Conservation (phyloP, 2,797 vertebrate genomes). For the Mormyrops attenuatus region DNA sequence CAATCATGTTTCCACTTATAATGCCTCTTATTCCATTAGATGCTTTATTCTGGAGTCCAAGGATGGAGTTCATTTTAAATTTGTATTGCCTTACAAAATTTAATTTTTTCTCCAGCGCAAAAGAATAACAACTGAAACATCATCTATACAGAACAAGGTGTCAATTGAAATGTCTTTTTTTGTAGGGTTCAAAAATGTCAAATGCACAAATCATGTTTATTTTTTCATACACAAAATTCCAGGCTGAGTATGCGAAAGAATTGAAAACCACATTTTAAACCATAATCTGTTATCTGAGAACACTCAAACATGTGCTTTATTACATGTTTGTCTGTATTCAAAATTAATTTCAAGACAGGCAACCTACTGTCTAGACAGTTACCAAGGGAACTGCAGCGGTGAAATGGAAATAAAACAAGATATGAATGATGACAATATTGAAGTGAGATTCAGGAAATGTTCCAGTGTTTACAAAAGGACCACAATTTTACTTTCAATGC, state of each 20-base stretch:
- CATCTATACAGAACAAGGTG: slow-evolving; percentile 18
- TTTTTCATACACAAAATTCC: not conserved
- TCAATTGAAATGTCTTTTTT: slow-evolving; percentile 4
- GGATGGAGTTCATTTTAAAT: slow-evolving; percentile 6
- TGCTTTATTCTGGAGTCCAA: slow-evolving; percentile 21
- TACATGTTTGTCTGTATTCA: slow-evolving; percentile 9
- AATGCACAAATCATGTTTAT: slow-evolving; percentile 21
- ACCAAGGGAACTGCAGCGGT: not conserved
- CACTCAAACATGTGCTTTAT: not conserved
- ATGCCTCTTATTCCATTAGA: slow-evolving; percentile 30
- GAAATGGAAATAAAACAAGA: not conserved
- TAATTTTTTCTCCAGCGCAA: slow-evolving; percentile 50
- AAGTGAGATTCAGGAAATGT: slow-evolving; percentile 13
- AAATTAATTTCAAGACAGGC: not conserved
- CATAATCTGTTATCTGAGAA: not conserved
- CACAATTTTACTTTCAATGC: slow-evolving; percentile 32
- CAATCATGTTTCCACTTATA: slow-evolving; percentile 36
- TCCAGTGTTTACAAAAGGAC: slow-evolving; percentile 15
- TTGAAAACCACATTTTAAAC: slow-evolving; percentile 6
- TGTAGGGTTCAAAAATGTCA: slow-evolving; percentile 36
- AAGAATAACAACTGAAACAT: slow-evolving; percentile 35
- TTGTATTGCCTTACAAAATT: slow-evolving; percentile 14
- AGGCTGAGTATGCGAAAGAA: slow-evolving; percentile 11
- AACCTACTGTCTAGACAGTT: not conserved
- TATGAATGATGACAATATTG: not conserved